phyloP scores from a whole-genome alignment of 2,113 vertebrate species.

The Mormyrus iriodes region DNA sequence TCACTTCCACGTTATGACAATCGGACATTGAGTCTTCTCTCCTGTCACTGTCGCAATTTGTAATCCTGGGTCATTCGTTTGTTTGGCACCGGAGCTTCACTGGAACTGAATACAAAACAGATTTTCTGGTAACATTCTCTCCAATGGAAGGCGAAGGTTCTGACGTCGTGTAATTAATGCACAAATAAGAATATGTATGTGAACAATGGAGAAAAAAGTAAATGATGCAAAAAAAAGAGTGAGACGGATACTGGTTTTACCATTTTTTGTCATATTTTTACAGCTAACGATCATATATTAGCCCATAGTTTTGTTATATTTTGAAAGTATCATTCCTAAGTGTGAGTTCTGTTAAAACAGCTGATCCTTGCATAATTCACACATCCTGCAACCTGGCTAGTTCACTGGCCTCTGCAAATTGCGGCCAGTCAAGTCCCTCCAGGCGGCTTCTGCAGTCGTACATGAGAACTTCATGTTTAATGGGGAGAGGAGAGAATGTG shows the following conservation, averaged over 20 bases:
- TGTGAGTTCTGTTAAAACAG: conserved; percentile 47
- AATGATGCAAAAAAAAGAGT: background rate
- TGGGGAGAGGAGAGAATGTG: conserved; percentile 20
- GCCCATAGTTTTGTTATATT: background rate
- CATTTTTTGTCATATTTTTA: background rate
- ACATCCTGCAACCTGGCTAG: conserved; percentile 39
- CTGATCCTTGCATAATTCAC: conserved; percentile 59
- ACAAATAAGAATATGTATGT: too few relatives aligned
- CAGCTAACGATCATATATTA: background rate
- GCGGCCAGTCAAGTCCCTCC: conserved; percentile 31
- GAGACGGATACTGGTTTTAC: background rate
- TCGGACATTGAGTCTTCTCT: background rate
- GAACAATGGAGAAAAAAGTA: background rate
- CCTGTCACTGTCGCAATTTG: background rate
- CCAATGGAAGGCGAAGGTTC: background rate
- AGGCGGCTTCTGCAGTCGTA: conserved; percentile 37
- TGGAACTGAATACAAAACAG: background rate
- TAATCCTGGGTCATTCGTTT: background rate
- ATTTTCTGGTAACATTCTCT: background rate
- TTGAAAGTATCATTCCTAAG: conserved; percentile 39
- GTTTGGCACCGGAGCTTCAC: background rate
- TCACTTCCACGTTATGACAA: background rate
- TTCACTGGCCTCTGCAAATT: conserved; percentile 45
- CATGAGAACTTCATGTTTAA: conserved; percentile 49
- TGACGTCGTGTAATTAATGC: background rate